phyloP scores from a whole-genome alignment of 2,113 vertebrate species.

The Cryptomyrus ogoouensis region DNA sequence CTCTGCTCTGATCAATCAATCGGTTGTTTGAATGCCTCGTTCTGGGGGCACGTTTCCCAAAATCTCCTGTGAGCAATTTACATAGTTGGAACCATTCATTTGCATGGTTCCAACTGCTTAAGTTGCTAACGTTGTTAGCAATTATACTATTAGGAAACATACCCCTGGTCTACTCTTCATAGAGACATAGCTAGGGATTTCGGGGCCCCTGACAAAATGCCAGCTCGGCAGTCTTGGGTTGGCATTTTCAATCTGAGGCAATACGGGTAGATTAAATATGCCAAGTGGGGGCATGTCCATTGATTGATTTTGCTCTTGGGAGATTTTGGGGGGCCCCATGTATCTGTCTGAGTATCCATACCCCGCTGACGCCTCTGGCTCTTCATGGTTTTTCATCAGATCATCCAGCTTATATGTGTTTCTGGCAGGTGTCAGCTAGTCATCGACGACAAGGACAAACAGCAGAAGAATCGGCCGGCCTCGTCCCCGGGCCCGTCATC shows the following conservation, averaged over 20 bases:
- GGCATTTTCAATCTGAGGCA: background rate
- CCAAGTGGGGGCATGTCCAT: background rate
- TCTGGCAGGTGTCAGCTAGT: slow-evolving; percentile 73
- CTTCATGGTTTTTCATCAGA: background rate
- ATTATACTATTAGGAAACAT: background rate
- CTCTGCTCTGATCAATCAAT: background rate
- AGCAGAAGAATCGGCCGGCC: slow-evolving; percentile 62
- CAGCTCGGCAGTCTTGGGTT: background rate
- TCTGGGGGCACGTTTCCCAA: background rate
- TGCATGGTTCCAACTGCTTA: background rate
- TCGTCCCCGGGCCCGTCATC: slow-evolving; percentile 41
- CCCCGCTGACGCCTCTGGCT: background rate
- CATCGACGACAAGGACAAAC: slow-evolving; percentile 78
- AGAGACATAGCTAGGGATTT: background rate
- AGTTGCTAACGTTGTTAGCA: background rate
- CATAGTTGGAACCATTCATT: background rate
- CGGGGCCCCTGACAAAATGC: background rate
- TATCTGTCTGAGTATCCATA: background rate
- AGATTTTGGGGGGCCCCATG: background rate
- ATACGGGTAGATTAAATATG: background rate
- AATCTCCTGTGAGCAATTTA: background rate
- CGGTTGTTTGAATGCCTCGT: background rate
- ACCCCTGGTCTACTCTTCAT: background rate
- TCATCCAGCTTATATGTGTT: background rate
- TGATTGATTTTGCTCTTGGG: background rate